Evolutionary conservation across 2,113 vertebrate genomes (phyloP).

Genomic region (Phaethornis superciliosus): DNA sequence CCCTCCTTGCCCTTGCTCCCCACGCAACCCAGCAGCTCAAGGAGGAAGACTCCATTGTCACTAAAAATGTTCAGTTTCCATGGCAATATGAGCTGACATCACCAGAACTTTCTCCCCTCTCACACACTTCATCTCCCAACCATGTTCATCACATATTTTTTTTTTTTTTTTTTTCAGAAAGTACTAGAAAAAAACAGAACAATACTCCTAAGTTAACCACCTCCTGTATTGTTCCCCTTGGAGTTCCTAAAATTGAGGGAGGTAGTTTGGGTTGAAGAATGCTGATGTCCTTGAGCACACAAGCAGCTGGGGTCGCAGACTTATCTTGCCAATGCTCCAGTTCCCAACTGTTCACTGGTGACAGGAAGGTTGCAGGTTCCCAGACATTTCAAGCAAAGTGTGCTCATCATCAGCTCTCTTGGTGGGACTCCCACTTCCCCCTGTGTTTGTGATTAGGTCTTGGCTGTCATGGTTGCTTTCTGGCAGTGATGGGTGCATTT

Average conservation of each 20-base stretch:
- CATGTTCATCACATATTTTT: neutral
- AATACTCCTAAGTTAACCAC: neutral
- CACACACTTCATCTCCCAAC: neutral
- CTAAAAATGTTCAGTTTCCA: conserved; percentile 70
- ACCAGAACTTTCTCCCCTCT: conserved; percentile 61
- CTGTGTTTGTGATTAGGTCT: neutral
- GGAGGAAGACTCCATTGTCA: conserved; percentile 68
- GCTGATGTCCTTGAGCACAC: neutral
- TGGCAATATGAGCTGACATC: conserved; percentile 62
- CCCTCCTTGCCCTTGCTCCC: conserved; percentile 52
- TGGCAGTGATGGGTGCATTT: neutral
- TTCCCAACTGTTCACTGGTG: neutral
- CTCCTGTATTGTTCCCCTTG: neutral
- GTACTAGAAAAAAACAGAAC: neutral
- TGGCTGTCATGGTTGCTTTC: neutral
- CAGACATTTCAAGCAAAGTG: neutral
- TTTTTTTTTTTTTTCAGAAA: neutral
- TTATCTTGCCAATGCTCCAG: neutral
- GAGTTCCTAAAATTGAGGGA: neutral
- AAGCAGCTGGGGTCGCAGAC: neutral
- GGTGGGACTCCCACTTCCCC: conserved; percentile 28
- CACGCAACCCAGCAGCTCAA: conserved; percentile 55
- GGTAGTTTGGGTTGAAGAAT: neutral
- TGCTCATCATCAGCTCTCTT: conserved; percentile 25
- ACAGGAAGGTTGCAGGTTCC: conserved; percentile 3